Evolutionary conservation across 2,113 vertebrate genomes (phyloP).

Genomic region (Hepsetus odoe): DNA sequence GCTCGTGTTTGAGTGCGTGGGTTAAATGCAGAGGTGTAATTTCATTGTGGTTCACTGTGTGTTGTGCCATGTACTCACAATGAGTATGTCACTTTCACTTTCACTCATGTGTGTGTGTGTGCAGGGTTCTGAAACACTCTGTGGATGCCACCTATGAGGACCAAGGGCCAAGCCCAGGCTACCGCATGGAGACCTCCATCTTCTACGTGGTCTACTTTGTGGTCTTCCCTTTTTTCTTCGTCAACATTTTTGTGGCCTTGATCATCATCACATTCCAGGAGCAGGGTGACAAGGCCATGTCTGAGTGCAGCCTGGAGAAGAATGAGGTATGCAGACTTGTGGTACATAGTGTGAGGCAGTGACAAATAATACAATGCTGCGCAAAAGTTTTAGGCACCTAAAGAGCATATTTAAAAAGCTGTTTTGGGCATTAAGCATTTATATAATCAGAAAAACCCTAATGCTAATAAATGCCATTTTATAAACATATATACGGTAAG

Average conservation of each 20-base stretch:
- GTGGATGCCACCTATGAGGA: constrained; percentile 97
- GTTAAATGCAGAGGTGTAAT: neutral
- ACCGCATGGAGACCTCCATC: constrained; percentile 97
- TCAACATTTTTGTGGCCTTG: constrained; percentile 98
- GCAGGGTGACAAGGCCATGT: constrained; percentile 98
- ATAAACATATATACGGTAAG: too few species aligned
- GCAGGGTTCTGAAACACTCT: constrained; percentile 96
- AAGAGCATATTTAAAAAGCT: too few species aligned
- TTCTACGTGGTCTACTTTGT: constrained; percentile 99
- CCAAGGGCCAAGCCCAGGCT: constrained; percentile 95
- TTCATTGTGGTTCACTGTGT: too few species aligned
- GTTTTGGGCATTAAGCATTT: too few species aligned
- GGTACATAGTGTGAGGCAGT: too few species aligned
- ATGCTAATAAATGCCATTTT: too few species aligned
- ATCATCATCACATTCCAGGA: constrained; percentile 99
- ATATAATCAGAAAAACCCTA: too few species aligned
- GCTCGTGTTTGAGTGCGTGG: too few species aligned
- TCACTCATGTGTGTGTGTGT: neutral
- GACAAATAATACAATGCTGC: too few species aligned
- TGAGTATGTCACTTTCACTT: neutral
- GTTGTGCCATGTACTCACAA: too few species aligned
- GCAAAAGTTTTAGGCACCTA: too few species aligned
- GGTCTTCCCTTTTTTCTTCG: constrained; percentile 99
- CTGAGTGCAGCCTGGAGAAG: constrained; percentile 97
- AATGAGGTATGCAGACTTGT: constrained; percentile 83